Conservation (phyloP, 2,888 invertebrate species). For the Stenchaetothrips biformis region DNA sequence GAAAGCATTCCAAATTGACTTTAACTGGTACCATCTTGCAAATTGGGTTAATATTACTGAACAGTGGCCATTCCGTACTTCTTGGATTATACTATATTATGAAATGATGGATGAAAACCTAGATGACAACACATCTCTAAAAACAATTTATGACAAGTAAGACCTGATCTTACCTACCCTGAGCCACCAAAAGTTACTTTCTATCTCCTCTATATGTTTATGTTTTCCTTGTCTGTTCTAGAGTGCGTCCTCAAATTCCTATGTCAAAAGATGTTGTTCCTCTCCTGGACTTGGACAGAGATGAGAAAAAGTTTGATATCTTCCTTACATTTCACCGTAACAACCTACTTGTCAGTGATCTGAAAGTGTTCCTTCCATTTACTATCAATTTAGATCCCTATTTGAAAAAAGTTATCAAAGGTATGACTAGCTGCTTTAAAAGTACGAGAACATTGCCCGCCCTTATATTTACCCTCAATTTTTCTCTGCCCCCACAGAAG, state of each 20-base stretch:
- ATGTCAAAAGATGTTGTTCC: slow-evolving; percentile 82
- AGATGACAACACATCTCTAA: slow-evolving; percentile 80
- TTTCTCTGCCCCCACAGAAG: slow-evolving; percentile 50
- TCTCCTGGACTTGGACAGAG: slow-evolving; percentile 84
- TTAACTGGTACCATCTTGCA: slow-evolving; percentile 96
- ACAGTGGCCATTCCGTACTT: slow-evolving; percentile 97
- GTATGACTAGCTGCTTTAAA: slow-evolving; percentile 46
- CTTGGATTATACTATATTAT: slow-evolving; percentile 94
- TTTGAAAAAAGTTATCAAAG: slow-evolving; percentile 93
- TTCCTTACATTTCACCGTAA: slow-evolving; percentile 84
- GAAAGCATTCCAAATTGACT: slow-evolving; percentile 97
- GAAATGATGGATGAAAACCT: slow-evolving; percentile 82
- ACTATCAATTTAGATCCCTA: slow-evolving; percentile 98
- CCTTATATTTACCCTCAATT: slow-evolving; percentile 12
- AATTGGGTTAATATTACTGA: slow-evolving; percentile 98
- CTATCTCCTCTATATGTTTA: not conserved
- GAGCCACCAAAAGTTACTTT: not conserved
- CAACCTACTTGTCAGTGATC: slow-evolving; percentile 76
- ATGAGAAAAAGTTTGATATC: slow-evolving; percentile 91
- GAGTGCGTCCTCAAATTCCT: slow-evolving; percentile 76
- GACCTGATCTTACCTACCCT: slow-evolving; percentile 40
- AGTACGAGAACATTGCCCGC: not conserved
- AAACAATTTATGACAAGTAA: slow-evolving; percentile 90
- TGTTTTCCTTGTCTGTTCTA: slow-evolving; percentile 43
- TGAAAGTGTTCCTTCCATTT: slow-evolving; percentile 94